These are phyloP conservation scores for Artemia sinica DNA, from an alignment of 2,888 invertebrate genomes.

Conservation along the genomic window DNA sequence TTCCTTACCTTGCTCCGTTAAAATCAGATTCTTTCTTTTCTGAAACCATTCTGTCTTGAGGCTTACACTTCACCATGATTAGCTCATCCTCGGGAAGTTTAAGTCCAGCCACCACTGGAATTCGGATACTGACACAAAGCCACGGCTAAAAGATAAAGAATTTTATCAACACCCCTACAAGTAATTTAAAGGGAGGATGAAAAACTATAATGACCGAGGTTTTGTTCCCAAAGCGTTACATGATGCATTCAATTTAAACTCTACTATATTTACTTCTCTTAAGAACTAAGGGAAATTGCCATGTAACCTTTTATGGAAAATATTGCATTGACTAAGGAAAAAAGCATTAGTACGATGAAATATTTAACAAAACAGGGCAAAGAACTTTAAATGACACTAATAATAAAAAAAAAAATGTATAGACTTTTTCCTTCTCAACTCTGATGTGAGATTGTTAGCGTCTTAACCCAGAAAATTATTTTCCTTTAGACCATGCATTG, in stretches of 20 bases:
- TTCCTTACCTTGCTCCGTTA: constrained; percentile 26
- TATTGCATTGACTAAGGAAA: constrained; percentile 2
- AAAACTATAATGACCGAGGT: no score
- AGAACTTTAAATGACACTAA: no score
- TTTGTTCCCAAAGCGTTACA: no score
- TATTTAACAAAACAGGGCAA: no score
- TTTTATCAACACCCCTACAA: no score
- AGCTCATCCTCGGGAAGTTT: constrained; percentile 30
- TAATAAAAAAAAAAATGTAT: no score
- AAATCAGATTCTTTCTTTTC: constrained; percentile 27
- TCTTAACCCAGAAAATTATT: no score
- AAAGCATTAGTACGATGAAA: background rate
- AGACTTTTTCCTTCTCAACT: no score
- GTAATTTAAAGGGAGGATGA: no score
- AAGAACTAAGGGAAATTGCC: background rate
- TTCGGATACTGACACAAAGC: constrained; percentile 29
- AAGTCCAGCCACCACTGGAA: constrained; percentile 28
- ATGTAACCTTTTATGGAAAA: background rate
- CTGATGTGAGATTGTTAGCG: no score
- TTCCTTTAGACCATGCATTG: no score
- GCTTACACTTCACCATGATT: constrained; percentile 29
- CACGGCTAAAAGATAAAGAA: constrained; percentile 26
- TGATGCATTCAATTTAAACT: no score
- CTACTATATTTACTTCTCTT: background rate
- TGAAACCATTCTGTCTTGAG: constrained; percentile 27